Base-by-base conservation (phyloP, 2,888 invertebrate species). In the Sesia apiformis region DNA sequence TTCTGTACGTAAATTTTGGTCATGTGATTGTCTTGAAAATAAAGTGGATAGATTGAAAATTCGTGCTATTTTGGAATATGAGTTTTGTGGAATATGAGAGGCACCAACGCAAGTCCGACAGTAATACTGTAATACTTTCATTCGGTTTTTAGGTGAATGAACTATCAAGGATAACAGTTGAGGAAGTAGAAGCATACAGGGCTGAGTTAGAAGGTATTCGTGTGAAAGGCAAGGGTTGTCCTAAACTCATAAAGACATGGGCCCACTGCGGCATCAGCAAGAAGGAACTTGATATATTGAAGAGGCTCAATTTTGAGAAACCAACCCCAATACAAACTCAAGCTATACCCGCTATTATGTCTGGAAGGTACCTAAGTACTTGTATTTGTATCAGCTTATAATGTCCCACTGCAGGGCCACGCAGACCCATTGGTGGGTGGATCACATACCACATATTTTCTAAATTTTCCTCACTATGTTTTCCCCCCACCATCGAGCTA, bases 271-370 rank as follows among this genome's bases (percentile, higher is more conserved):
- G 99, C 4, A 96, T 98, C 38, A 97, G 97, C 59, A 97, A 97
- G 76, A 98, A 97, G 77, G 96, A 98, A 76, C 90, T 98, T 81
- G 98, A 98, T 69, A 93, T 96, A 62, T 84, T 99, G 56, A 98
- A 96, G 79, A 97, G 94, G 85, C 91, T 95, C 56, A 93, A 93
- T 57, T 99, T 97, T 81, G 97, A 98, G 69, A 98, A 98, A 80
- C 99, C 99, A 0, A 99, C 99, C 0, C 99, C 99, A 0, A 99
- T 99, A 70, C 99, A 99, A 84, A 94, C 97, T 55, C 99, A 99
- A 86, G 99, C 98, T 3, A 96, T 99, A 71, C 97, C 97, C 4
- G 96, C 97, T 39, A 96, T 99, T 58, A 98, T 99, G 98, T 96
- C 96, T 53, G 96, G 96, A 62, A 93, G 98, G 90, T 90, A 65